These are phyloP conservation scores for Catocala fraxini DNA, from an alignment of 2,888 invertebrate species.

Conservation along the genomic window DNA sequence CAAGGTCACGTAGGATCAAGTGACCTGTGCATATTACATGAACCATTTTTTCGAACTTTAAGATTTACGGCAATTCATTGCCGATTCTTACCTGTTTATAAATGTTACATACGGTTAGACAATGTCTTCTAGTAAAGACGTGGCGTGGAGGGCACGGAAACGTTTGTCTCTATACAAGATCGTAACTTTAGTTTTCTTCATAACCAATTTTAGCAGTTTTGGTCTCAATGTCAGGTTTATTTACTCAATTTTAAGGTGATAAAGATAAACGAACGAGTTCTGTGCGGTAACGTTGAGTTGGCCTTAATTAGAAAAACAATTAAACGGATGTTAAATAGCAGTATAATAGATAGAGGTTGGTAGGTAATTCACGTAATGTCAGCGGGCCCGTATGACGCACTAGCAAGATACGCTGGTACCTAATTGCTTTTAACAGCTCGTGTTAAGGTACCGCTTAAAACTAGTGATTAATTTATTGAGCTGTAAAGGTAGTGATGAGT, in stretches of 20 bases:
- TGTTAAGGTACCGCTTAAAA: slow-evolving; percentile 2
- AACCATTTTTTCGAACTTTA: no score
- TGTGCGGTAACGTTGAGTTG: slow-evolving; percentile 35
- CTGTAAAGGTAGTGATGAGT: no score
- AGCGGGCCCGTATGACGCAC: slow-evolving; percentile 42
- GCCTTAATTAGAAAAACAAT: slow-evolving; percentile 71
- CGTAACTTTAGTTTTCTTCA: no score
- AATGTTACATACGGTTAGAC: no score
- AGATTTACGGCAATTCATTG: no score
- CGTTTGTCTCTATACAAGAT: no score
- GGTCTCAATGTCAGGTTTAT: slow-evolving; percentile 3
- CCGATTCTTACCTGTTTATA: no score
- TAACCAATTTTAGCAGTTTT: slow-evolving; percentile 13
- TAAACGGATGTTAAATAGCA: slow-evolving; percentile 63
- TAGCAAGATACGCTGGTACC: slow-evolving; percentile 37
- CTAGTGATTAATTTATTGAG: neutral
- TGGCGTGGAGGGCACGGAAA: no score
- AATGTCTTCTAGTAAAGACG: no score
- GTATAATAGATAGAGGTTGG: slow-evolving; percentile 16
- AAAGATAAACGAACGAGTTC: slow-evolving; percentile 40
- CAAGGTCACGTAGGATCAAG: no score
- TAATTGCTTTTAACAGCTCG: slow-evolving; percentile 33
- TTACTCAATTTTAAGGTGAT: slow-evolving; percentile 16
- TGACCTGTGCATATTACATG: no score
- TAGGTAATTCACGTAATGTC: slow-evolving; percentile 30